Evolutionary conservation across 1,140 invertebrate genomes (phyloP), one percentile per base, ranked within the genome.

Genomic region (Trachymyrmex septentrionalis): DNA sequence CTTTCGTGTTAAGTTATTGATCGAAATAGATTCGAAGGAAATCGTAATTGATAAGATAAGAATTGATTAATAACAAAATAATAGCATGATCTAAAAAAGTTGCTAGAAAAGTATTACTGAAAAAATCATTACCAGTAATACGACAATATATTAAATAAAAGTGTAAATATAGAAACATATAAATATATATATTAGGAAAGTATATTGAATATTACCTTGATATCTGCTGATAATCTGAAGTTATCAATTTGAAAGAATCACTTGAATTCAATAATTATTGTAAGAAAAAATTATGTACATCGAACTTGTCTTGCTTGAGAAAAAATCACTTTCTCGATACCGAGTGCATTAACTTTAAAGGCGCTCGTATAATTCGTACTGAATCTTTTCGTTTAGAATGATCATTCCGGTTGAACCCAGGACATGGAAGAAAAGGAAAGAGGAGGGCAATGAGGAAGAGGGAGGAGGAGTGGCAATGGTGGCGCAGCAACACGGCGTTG

Each of bases 391-490:
- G 55, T 57, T 44, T 84, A 84, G 27, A 84, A 84, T 84, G 80
- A 84, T 73, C 38, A 75, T 75, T 59, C 24, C 27, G 55, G 27
- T 84, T 44, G 75, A 21, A 50, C 67, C 59, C 30, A 57, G 27
- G 48, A 63, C 30, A 71, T 30, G 44, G 81, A 85, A 88, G 63
- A 86, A 85, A 78, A 87, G 59, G 67, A 69, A 85, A 80, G 59
- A 77, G 57, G 53, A 86, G 59, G 81, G 50, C 30, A 81, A 84
- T 69, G 69, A 80, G 55, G 84, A 66, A 53, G 75, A 66, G 48
- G 69, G 87, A 76, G 71, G 50, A 87, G 82, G 30, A 86, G 67
- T 53, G 59, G 66, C 50, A 55, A 69, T n/a, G 59, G 75, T 14
- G 59, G 73, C 38, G 59, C 69, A 76, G 71, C 24, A 24, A 57